Percentiles rank a stretch among this genome's conserved stretches.
phyloP scores from a whole-genome alignment of 2,888 invertebrate species.

The Danaus chrysippus region DNA sequence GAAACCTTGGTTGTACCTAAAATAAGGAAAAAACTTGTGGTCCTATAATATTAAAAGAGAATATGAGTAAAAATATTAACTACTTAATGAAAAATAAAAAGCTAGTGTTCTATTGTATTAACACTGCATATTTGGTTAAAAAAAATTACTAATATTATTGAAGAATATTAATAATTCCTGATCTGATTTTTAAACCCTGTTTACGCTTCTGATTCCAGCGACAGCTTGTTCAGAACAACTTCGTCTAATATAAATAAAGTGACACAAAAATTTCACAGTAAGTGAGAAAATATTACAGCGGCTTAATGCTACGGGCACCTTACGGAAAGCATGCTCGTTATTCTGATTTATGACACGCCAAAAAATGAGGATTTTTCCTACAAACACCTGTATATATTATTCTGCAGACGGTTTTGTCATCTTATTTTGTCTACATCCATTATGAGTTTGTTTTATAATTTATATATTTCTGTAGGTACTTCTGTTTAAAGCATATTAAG shows the following conservation, averaged over 20 bases:
- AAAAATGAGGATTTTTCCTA: slow-evolving; percentile 34
- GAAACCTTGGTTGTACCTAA: slow-evolving; percentile 53
- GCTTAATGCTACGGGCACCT: slow-evolving; percentile 73
- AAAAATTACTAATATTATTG: neutral
- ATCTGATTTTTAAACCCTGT: slow-evolving; percentile 40
- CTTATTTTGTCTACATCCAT: slow-evolving; percentile 1
- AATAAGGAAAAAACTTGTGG: slow-evolving; percentile 35
- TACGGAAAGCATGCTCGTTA: slow-evolving; percentile 71
- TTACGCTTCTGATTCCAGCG: slow-evolving; percentile 49
- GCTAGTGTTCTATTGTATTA: too few relatives aligned
- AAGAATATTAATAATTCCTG: neutral
- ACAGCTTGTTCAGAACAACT: slow-evolving; percentile 59
- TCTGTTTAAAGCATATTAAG: too few relatives aligned
- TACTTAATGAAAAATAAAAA: too few relatives aligned
- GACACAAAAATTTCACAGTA: slow-evolving; percentile 73
- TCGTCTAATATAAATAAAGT: slow-evolving; percentile 64
- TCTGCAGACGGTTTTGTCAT: slow-evolving; percentile 6
- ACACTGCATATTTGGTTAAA: neutral
- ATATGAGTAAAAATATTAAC: neutral
- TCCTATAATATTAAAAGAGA: neutral
- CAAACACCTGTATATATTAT: slow-evolving; percentile 39
- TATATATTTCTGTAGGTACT: neutral
- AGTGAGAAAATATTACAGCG: slow-evolving; percentile 76
- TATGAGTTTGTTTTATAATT: neutral
- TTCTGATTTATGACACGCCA: slow-evolving; percentile 68